These are phyloP conservation scores for Tokudaia tokunoshimensis DNA, from an alignment of 2,797 vertebrate genomes.

Conservation along the genomic window DNA sequence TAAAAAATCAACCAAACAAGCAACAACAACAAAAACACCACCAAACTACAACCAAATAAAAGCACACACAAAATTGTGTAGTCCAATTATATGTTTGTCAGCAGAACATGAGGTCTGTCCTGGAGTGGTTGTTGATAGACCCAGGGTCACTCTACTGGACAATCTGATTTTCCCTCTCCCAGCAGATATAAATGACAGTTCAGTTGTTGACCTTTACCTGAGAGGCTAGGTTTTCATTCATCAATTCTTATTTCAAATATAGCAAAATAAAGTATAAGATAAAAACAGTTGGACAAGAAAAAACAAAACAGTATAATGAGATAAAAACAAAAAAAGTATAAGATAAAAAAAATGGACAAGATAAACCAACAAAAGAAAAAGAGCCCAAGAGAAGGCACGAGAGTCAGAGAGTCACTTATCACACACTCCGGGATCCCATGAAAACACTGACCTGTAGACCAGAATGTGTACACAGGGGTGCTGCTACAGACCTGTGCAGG, in stretches of 20 bases:
- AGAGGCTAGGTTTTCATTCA: not conserved
- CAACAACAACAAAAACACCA: not conserved
- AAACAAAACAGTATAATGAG: too few relatives aligned
- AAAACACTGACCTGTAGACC: not conserved
- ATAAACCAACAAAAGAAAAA: not conserved
- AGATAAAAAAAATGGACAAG: not conserved
- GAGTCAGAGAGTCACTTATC: not conserved
- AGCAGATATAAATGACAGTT: not conserved
- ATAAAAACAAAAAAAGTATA: too few relatives aligned
- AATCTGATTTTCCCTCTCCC: not conserved
- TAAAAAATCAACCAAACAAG: not conserved
- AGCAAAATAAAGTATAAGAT: not conserved
- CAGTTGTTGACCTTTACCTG: not conserved
- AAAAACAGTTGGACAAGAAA: too few relatives aligned
- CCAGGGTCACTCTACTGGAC: too few relatives aligned
- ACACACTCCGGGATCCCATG: not conserved
- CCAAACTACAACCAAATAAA: not conserved
- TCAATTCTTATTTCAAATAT: not conserved
- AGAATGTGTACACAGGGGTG: not conserved
- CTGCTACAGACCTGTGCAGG: not conserved
- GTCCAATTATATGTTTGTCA: not conserved
- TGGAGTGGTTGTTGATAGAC: not conserved
- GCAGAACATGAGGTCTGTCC: not conserved
- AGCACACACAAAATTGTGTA: not conserved
- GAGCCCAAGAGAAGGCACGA: not conserved